phyloP scores from a whole-genome alignment of 2,888 invertebrate genomes.

The Xanthorhoe spadicearia region DNA sequence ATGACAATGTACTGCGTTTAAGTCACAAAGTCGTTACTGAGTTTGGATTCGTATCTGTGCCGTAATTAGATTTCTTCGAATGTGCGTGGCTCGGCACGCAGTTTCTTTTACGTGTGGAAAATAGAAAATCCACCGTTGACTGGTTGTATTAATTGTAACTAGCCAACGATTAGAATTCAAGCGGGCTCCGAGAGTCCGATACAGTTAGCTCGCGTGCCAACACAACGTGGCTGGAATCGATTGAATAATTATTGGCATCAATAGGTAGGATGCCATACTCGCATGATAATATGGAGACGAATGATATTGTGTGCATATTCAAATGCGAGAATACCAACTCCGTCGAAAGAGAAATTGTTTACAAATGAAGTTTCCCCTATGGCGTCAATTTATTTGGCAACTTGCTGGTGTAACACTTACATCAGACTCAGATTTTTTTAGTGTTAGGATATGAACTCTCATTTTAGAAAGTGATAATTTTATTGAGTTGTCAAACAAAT shows the following conservation, averaged over 20 bases:
- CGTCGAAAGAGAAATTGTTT: slow-evolving; percentile 69
- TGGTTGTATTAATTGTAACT: slow-evolving; percentile 81
- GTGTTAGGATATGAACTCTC: slow-evolving; percentile 28
- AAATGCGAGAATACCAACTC: slow-evolving; percentile 53
- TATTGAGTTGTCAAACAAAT: neutral
- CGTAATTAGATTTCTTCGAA: slow-evolving; percentile 76
- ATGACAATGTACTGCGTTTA: slow-evolving; percentile 21
- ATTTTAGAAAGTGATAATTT: slow-evolving; percentile 37
- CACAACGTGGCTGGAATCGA: slow-evolving; percentile 75
- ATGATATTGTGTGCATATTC: slow-evolving; percentile 56
- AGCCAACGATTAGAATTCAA: slow-evolving; percentile 79
- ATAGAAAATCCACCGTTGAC: slow-evolving; percentile 84
- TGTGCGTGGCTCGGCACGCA: slow-evolving; percentile 70
- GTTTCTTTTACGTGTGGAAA: slow-evolving; percentile 85
- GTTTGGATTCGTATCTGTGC: slow-evolving; percentile 50
- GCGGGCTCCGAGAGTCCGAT: slow-evolving; percentile 68
- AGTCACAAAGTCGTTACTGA: slow-evolving; percentile 23
- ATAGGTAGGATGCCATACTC: slow-evolving; percentile 46
- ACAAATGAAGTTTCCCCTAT: slow-evolving; percentile 60
- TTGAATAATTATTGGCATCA: slow-evolving; percentile 61
- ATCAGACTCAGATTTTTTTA: slow-evolving; percentile 38
- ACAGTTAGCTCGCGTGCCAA: slow-evolving; percentile 81
- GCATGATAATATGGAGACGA: slow-evolving; percentile 62
- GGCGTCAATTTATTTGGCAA: slow-evolving; percentile 41
- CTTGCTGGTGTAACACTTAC: slow-evolving; percentile 39